A percentile compares a stretch with the other conserved stretches of the same genome.
phyloP scores from a whole-genome alignment of 2,888 invertebrate genomes.

The Xestobium rufovillosum region DNA sequence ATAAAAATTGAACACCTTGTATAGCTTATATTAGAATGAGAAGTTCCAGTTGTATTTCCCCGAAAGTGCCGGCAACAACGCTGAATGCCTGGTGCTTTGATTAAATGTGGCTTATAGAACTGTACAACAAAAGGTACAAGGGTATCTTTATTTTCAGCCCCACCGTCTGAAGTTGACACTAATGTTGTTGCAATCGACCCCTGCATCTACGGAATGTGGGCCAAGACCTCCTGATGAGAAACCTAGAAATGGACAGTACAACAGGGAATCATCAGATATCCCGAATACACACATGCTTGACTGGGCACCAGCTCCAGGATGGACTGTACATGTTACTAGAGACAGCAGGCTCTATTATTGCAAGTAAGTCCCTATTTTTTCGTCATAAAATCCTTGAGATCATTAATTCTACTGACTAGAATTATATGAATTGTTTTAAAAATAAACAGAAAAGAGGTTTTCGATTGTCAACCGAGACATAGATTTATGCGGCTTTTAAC shows the following conservation, averaged over 20 bases:
- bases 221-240: constrained; percentile 23
- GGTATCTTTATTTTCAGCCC: constrained; percentile 7
- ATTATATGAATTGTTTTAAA: constrained; percentile 27
- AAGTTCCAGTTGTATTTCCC: too few relatives aligned
- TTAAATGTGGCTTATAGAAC: too few relatives aligned
- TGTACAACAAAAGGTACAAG: too few relatives aligned
- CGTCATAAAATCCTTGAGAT: too few relatives aligned
- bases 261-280: constrained; percentile 23
- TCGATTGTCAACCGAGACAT: too few relatives aligned
- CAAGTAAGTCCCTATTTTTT: constrained; percentile 61
- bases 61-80: too few relatives aligned
- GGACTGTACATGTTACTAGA: constrained; percentile 71
- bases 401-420: too few relatives aligned
- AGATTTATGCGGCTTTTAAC: too few relatives aligned
- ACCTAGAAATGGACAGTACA: constrained; percentile 35
- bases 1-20: too few relatives aligned
- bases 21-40: too few relatives aligned
- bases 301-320: constrained; percentile 51
- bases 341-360: constrained; percentile 83
- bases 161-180: constrained; percentile 7
- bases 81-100: too few relatives aligned
- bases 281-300: constrained; percentile 41
- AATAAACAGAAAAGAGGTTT: constrained; percentile 4
- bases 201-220: constrained; percentile 25
- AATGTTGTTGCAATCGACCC: constrained; percentile 31